These are phyloP conservation scores for Solen grandis DNA, from an alignment of 1,140 invertebrate species.

Conservation along the genomic window DNA sequence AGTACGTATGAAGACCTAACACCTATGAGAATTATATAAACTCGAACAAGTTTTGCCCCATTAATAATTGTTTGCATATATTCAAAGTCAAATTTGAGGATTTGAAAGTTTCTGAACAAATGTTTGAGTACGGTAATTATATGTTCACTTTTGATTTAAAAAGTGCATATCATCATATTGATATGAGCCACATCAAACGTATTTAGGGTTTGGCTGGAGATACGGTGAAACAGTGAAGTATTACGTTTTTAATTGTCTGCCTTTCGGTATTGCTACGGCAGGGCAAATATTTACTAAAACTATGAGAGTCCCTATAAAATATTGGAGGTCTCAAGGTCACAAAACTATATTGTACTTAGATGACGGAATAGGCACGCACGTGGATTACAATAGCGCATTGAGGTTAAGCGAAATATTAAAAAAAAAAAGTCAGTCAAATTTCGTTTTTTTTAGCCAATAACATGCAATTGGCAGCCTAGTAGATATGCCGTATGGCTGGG, in stretches of 20 bases:
- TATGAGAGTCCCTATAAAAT: conserved; percentile 7
- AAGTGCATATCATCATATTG: conserved; percentile 54
- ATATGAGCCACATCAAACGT: conserved; percentile 19
- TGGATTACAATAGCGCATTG: not conserved
- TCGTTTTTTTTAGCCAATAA: conserved; percentile 47
- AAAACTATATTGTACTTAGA: conserved; percentile 46
- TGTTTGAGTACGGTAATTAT: conserved; percentile 33
- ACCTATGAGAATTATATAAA: too few species aligned
- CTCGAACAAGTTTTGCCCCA: too few species aligned
- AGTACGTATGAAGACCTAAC: too few species aligned
- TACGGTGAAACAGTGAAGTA: not conserved
- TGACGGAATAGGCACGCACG: conserved; percentile 35
- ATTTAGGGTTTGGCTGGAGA: conserved; percentile 48
- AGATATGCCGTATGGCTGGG: conserved; percentile 17
- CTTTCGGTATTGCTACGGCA: conserved; percentile 22
- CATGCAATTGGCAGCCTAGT: conserved; percentile 35
- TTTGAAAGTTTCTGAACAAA: conserved; percentile 13
- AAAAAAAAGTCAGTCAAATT: not conserved
- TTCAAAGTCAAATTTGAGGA: conserved; percentile 55
- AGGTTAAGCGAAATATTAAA: not conserved
- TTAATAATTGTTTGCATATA: conserved; percentile 46
- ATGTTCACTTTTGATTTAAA: conserved; percentile 57
- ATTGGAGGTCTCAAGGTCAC: conserved; percentile 14
- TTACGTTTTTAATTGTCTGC: conserved; percentile 54
- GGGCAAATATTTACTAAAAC: conserved; percentile 44